phyloP scores from a whole-genome alignment of 64 coral and sea anemone genomes.

The Pocillopora damicornis region DNA sequence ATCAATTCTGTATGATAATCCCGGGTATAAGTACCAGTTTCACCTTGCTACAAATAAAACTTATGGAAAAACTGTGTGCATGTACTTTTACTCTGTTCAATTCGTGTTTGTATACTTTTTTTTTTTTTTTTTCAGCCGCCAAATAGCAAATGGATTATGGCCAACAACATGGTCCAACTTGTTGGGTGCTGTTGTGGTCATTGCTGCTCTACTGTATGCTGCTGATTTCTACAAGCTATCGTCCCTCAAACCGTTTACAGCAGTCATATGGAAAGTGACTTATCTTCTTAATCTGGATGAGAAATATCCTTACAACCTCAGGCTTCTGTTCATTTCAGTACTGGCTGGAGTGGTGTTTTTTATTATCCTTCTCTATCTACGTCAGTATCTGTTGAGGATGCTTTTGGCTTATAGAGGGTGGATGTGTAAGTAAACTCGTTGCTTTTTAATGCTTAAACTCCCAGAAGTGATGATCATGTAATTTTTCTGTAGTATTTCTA shows the following conservation, averaged over 20 bases:
- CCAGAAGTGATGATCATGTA: too few relatives aligned
- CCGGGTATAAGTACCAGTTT: too few relatives aligned
- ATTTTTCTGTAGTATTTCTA: too few relatives aligned
- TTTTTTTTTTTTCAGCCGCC: slow-evolving; percentile 53
- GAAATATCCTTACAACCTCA: slow-evolving; percentile 70
- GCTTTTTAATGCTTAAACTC: background rate
- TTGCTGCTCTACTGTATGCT: slow-evolving; percentile 70
- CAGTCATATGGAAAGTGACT: slow-evolving; percentile 56
- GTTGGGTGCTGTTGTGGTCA: slow-evolving; percentile 51
- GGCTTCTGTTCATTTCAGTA: slow-evolving; percentile 52
- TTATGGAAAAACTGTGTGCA: too few relatives aligned
- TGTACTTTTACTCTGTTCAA: background rate
- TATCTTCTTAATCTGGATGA: slow-evolving; percentile 72
- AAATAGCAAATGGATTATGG: slow-evolving; percentile 94
- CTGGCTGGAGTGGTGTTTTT: slow-evolving; percentile 79
- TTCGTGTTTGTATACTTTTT: background rate
- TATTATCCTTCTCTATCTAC: slow-evolving; percentile 68
- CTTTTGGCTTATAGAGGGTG: slow-evolving; percentile 81
- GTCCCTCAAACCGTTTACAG: slow-evolving; percentile 40
- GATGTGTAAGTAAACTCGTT: slow-evolving; percentile 83
- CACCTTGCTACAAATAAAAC: too few relatives aligned
- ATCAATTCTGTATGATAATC: too few relatives aligned
- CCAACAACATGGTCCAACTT: slow-evolving; percentile 87
- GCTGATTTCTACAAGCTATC: slow-evolving; percentile 59
- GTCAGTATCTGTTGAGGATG: slow-evolving; percentile 80